Conservation (phyloP, 1,140 invertebrate species). For the Aporrectodea caliginosa region DNA sequence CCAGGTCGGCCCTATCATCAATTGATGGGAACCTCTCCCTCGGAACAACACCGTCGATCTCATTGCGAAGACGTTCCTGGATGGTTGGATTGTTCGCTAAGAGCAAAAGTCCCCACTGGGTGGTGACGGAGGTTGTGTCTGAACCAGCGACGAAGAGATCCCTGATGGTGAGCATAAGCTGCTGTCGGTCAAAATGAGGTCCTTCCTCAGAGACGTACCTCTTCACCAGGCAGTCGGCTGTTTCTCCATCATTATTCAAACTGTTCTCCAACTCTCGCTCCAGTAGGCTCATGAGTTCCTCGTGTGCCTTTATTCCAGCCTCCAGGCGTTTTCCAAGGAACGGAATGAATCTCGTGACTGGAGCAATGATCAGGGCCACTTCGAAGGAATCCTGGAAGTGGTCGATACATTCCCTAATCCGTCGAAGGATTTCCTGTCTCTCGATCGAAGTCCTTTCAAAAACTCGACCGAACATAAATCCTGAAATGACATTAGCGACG, state of each 20-base stretch:
- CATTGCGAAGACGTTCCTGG: conserved; percentile 44
- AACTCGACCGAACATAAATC: background rate
- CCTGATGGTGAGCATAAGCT: too few relatives aligned
- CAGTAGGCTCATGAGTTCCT: too few relatives aligned
- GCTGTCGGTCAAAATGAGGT: too few relatives aligned
- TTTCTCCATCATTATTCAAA: too few relatives aligned
- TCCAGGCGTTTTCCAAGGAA: background rate
- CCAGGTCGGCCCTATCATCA: conserved; percentile 32
- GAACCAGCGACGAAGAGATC: conserved; percentile 47
- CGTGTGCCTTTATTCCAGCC: too few relatives aligned
- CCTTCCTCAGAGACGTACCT: background rate
- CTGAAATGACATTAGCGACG: conserved; percentile 13
- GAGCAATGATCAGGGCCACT: background rate
- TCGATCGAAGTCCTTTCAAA: conserved; percentile 1
- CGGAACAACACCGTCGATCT: conserved; percentile 48
- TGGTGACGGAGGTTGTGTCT: conserved; percentile 49
- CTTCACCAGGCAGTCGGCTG: background rate
- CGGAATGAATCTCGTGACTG: background rate
- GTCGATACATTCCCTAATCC: background rate
- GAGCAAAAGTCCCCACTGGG: conserved; percentile 49
- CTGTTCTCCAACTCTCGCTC: too few relatives aligned
- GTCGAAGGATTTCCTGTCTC: background rate
- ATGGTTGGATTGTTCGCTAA: conserved; percentile 50
- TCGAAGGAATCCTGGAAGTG: too few relatives aligned
- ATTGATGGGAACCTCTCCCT: conserved; percentile 37